Conservation (phyloP, 2,797 vertebrate species). For the Gouania willdenowi region DNA sequence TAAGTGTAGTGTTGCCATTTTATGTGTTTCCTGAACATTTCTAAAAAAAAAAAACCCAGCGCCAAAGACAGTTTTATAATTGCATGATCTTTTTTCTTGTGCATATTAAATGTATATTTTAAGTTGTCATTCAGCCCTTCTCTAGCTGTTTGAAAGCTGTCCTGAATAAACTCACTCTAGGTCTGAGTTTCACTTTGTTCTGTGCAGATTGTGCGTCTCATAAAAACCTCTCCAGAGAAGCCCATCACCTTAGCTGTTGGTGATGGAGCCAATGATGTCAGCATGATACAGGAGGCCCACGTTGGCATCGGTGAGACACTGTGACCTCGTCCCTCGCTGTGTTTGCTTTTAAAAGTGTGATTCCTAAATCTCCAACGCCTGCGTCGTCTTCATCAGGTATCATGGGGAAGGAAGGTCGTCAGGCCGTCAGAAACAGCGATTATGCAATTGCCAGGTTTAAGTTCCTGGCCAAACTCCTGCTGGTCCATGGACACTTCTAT, state of each 20-base stretch:
- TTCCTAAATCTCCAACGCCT: not conserved
- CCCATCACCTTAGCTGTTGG: conserved; percentile 93
- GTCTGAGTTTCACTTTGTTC: not conserved
- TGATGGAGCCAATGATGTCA: conserved; percentile 96
- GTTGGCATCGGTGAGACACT: conserved; percentile 88
- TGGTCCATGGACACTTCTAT: conserved; percentile 99
- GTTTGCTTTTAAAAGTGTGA: not conserved
- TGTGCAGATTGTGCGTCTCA: conserved; percentile 88
- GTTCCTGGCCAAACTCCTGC: conserved; percentile 94
- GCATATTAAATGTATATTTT: too few species aligned
- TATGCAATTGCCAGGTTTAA: conserved; percentile 99
- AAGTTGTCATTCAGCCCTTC: too few species aligned
- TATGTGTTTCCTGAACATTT: too few species aligned
- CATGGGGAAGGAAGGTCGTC: conserved; percentile 98
- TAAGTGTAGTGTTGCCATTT: too few species aligned
- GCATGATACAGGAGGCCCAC: conserved; percentile 99
- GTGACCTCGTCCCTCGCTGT: rapidly evolving
- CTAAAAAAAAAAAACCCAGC: too few species aligned
- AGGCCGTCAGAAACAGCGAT: conserved; percentile 98
- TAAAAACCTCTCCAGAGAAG: conserved; percentile 95
- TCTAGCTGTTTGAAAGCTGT: too few species aligned
- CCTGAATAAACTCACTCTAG: not conserved
- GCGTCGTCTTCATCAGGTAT: conserved; percentile 79
- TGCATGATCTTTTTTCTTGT: too few species aligned
- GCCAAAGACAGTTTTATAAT: too few species aligned